Evolutionary conservation across 2,888 invertebrate species (phyloP).

Genomic region (Gastracanthus pulcherrimus): DNA sequence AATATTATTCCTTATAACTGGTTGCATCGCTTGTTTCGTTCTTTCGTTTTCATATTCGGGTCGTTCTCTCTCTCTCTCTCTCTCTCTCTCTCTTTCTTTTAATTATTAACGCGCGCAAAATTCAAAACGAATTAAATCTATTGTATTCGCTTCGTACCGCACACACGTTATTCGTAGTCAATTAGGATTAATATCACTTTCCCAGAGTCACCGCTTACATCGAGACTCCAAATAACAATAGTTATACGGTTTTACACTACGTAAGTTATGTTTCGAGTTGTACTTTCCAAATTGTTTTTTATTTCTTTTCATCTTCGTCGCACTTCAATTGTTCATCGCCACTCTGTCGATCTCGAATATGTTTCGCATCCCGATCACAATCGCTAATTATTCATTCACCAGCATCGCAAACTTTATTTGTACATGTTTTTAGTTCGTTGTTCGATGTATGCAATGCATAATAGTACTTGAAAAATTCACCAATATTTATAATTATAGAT

Average conservation of each 20-base stretch:
- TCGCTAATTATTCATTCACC: not conserved
- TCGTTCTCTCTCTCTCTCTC: constrained; percentile 39
- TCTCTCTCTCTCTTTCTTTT: not conserved
- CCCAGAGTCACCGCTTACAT: constrained; percentile 64
- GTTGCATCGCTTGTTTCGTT: constrained; percentile 17
- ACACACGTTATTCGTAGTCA: constrained; percentile 49
- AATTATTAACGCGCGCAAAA: constrained; percentile 28
- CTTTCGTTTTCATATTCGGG: constrained; percentile 4
- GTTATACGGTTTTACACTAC: constrained; percentile 53
- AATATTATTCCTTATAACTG: constrained; percentile 5
- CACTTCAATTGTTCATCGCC: not conserved
- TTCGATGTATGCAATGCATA: no score
- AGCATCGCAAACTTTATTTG: not conserved
- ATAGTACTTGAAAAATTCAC: not conserved
- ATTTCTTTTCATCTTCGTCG: constrained; percentile 11
- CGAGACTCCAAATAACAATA: constrained; percentile 55
- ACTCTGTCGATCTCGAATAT: not conserved
- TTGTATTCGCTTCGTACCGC: constrained; percentile 19
- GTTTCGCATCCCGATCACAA: not conserved
- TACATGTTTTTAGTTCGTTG: not conserved
- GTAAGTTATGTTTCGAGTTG: constrained; percentile 73
- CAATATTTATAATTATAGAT: no score
- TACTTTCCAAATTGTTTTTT: constrained; percentile 70
- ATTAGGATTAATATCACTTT: constrained; percentile 77
- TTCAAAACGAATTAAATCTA: constrained; percentile 32